A percentile compares a stretch with the other conserved stretches of the same genome.
These are phyloP conservation scores for Cyanoramphus novaezelandiae DNA, from an alignment of 2,113 vertebrate species.

Conservation along the genomic window DNA sequence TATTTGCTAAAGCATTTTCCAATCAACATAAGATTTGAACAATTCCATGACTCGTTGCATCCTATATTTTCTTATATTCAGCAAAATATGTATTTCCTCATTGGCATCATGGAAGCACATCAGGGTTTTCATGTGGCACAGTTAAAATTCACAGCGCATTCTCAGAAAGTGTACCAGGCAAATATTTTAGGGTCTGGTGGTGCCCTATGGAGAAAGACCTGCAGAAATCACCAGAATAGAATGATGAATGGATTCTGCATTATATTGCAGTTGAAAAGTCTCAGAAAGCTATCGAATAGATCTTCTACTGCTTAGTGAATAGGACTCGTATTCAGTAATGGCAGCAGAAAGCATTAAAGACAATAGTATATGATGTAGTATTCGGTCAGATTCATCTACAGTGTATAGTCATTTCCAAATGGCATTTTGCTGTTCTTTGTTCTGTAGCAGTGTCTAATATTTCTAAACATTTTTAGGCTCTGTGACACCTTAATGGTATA, in stretches of 20 bases:
- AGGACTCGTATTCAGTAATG: conserved; percentile 52
- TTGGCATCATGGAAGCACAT: neutral
- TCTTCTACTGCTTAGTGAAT: conserved; percentile 52
- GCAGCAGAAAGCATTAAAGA: conserved; percentile 59
- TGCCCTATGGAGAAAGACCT: neutral
- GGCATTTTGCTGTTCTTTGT: conserved; percentile 61
- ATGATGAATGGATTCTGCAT: conserved; percentile 44
- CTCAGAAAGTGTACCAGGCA: neutral
- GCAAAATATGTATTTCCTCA: neutral
- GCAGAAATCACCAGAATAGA: conserved; percentile 5
- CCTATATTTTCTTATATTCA: conserved; percentile 21
- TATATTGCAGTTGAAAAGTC: conserved; percentile 38
- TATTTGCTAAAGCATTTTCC: neutral
- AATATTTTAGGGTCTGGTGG: conserved; percentile 32
- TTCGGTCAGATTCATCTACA: conserved; percentile 50
- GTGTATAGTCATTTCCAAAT: conserved; percentile 70
- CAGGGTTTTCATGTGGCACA: neutral
- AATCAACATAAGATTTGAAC: neutral
- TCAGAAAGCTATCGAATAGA: conserved; percentile 55
- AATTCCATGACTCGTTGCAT: neutral
- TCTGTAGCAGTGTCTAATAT: conserved; percentile 70
- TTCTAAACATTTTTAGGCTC: conserved; percentile 79
- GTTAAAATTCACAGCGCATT: conserved; percentile 7
- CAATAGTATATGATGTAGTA: conserved; percentile 58
- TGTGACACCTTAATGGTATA: conserved; percentile 79